Percentiles rank a stretch among this genome's conserved stretches.
phyloP scores from a whole-genome alignment of 2,797 vertebrate species.

The Moxostoma hubbsi region DNA sequence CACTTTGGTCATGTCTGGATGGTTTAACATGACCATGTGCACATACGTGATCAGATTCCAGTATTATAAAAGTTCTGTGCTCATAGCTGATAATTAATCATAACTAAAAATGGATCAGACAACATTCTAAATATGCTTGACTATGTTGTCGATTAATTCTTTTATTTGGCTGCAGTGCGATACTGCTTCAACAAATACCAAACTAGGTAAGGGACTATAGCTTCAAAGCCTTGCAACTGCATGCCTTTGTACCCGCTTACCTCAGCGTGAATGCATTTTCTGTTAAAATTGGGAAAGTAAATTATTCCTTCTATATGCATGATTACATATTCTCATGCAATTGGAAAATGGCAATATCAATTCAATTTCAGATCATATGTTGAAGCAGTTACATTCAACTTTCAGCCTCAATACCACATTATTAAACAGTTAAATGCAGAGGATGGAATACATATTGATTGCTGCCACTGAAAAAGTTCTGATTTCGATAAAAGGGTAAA shows the following conservation, averaged over 20 bases:
- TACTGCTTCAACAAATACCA: not conserved
- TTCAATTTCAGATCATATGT: conserved; percentile 24
- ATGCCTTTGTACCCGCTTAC: conserved; percentile 10
- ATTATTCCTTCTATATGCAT: not conserved
- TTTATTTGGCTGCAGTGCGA: conserved; percentile 37
- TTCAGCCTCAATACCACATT: conserved; percentile 48
- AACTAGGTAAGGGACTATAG: conserved; percentile 16
- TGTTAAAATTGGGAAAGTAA: not conserved
- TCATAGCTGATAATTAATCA: conserved; percentile 35
- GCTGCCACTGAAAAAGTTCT: conserved; percentile 14
- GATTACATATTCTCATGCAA: not conserved
- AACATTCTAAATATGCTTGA: conserved; percentile 31
- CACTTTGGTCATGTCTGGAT: conserved; percentile 24
- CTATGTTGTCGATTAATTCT: conserved; percentile 22
- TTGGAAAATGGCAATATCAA: conserved; percentile 7
- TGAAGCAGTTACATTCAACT: conserved; percentile 64
- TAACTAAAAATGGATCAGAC: not conserved
- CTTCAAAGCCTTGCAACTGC: not conserved
- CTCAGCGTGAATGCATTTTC: conserved; percentile 2
- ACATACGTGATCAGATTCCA: conserved; percentile 10
- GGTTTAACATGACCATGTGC: conserved; percentile 35
- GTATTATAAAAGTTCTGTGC: conserved; percentile 38
- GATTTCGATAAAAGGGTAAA: not conserved
- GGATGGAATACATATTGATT: conserved; percentile 39
- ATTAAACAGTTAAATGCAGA: conserved; percentile 44